Evolutionary conservation across 2,797 vertebrate species (phyloP), one percentile per base, ranked within the genome.

Genomic region (Pipistrellus pygmaeus): DNA sequence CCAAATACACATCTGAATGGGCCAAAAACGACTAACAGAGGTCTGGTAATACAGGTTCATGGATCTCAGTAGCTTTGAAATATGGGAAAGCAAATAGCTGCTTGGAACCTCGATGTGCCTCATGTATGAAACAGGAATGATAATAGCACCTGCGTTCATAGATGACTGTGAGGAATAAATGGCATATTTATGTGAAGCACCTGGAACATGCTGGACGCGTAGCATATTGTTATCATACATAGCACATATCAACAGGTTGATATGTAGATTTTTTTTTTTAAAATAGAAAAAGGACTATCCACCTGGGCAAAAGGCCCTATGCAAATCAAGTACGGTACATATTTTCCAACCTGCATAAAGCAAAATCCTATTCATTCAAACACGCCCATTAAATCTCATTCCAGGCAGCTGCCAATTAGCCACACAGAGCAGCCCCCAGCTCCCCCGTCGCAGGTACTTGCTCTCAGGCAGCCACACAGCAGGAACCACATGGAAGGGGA

Each of bases 391-490:
- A 95, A 93, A 46, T 76, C 11, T 64, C 38, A 96, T 0, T 38
- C 82, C 48, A 41, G 83, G 32, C 14, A 87, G 76, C 92, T 97
- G 68, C 77, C 95, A 95, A 87, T 55, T 62, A 90, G 86, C 90
- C 96, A 93, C 85, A 93, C 57, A 80, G 83, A 77, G 0, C 38
- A 88, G 51, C 25, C 10, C 55, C 96, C 85, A 14, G 0, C 75
- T 66, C 2, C 17, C 18, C 88, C 14, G n/a, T n/a, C n/a, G 87
- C 23, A 95, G 76, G 92, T 95, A 77, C 90, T 85, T 95, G 92
- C 88, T 96, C 21, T 69, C 8, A 7, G 76, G 83, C 18, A n/a
- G 53, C 32, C 20, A 60, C 25, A 60, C 25, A 68, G 38, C 44
- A 84, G 62, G 75, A 76, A 96, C 21, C 38, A 66, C 23, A 60